Evolutionary conservation across 2,113 vertebrate genomes (phyloP).

Genomic region (Halcyon malimbica): DNA sequence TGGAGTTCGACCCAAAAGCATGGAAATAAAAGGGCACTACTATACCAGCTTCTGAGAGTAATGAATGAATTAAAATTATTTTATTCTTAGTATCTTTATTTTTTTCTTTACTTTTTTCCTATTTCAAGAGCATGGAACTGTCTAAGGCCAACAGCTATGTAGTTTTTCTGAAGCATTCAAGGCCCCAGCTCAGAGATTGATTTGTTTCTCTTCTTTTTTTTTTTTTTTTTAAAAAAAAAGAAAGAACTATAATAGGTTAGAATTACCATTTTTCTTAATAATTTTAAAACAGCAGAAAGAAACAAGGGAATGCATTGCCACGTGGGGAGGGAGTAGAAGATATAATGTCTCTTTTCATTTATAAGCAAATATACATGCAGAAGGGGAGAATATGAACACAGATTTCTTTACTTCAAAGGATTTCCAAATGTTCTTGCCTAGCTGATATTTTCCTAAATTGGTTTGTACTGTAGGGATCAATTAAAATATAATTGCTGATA

Average conservation of each 20-base stretch:
- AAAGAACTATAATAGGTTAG: not conserved
- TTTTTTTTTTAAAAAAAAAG: not conserved
- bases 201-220: not conserved
- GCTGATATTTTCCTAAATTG: constrained; percentile 37
- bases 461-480: constrained; percentile 49
- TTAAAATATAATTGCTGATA: constrained; percentile 60
- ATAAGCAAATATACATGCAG: constrained; percentile 48
- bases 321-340: not conserved
- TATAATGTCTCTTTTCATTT: not conserved
- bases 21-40: not conserved
- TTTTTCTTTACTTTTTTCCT: not conserved
- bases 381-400: not conserved
- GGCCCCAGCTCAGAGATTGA: not conserved
- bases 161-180: not conserved
- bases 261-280: not conserved
- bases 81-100: not conserved
- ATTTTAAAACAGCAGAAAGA: not conserved
- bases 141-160: not conserved
- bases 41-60: not conserved
- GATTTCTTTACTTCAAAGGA: constrained; percentile 41
- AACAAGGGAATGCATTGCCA: not conserved
- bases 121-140: not conserved
- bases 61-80: not conserved
- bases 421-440: constrained; percentile 27
- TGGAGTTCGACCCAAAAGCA: not conserved